Percentiles rank a stretch among this genome's conserved stretches.
Conservation (phyloP, 2,797 vertebrate genomes). For the Enteromius trimaculatus region DNA sequence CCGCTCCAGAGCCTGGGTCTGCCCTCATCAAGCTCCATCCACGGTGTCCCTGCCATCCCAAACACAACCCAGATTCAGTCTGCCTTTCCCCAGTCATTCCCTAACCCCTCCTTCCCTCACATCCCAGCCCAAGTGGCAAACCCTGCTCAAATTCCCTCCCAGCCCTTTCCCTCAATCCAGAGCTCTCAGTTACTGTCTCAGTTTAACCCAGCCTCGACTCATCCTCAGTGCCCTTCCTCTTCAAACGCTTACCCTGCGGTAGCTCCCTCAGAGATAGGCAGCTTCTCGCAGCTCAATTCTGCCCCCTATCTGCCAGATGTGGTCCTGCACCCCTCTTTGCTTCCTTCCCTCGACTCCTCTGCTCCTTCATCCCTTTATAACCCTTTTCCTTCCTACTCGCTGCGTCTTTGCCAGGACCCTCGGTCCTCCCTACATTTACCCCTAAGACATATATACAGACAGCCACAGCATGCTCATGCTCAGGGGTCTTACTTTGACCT, state of each 20-base stretch:
- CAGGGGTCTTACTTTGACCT: conserved; percentile 81
- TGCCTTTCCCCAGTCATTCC: conserved; percentile 62
- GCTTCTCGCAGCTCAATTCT: conserved; percentile 70
- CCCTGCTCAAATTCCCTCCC: conserved; percentile 59
- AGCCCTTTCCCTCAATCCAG: conserved; percentile 52
- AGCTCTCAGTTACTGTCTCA: conserved; percentile 45
- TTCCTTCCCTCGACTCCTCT: conserved; percentile 56
- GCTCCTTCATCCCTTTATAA: conserved; percentile 70
- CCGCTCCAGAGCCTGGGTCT: conserved; percentile 70
- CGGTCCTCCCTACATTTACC: conserved; percentile 80
- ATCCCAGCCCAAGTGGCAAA: conserved; percentile 63
- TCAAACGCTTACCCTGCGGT: conserved; percentile 65
- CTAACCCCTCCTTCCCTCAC: conserved; percentile 53
- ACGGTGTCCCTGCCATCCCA: conserved; percentile 66
- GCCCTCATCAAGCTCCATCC: conserved; percentile 54
- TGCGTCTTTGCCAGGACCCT: conserved; percentile 79
- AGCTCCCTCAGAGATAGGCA: conserved; percentile 64
- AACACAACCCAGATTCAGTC: conserved; percentile 69
- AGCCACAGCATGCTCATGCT: conserved; percentile 80
- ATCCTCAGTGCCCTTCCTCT: conserved; percentile 64
- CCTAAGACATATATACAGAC: conserved; percentile 83
- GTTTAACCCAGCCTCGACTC: conserved; percentile 42
- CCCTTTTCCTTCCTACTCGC: conserved; percentile 79
- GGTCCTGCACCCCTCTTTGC: conserved; percentile 72
- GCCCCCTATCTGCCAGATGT: conserved; percentile 74